Base-by-base conservation (phyloP, 1,140 invertebrate genomes). In the Bombus sylvicola region DNA sequence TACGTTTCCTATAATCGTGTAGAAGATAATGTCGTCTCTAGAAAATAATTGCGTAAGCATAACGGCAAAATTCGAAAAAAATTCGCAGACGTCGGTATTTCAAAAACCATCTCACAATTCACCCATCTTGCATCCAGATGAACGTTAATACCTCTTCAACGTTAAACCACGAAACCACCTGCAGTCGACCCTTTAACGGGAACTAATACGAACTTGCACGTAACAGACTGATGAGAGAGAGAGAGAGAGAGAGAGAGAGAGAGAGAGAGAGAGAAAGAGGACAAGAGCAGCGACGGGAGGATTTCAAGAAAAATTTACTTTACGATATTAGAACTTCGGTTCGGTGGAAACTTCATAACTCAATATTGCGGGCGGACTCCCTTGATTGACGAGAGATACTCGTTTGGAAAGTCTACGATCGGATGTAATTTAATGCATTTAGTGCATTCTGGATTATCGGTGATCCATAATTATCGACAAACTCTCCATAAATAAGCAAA, bases 301-400 rank as follows among this genome's bases (percentile, higher is more conserved):
- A 72, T 71, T 79, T 71, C 62, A 41, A 43, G 81, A 79, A 80
- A 85, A 85, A 85, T 79, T 43, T 62, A 80, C 22, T 72, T 62
- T 31, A 62, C 34, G 68, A 73, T 85, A 85, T 73, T 85, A 80
- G 31, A 64, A 80, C 25, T 72, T 53, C 25, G n/a, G 25, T 37
- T 47, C 18, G 1, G 13, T 25, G 2, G 31, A 80, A 80, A 80
- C 25, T 69, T 80, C 31, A 53, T 85, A 80, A 85, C 28, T 80
- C 47, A 68, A 31, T 62, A 80, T 72, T 80, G 73, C 34, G 74
- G 8, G n/a, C 13, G 37, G 53, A 53, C 64, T 37, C 28, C 10
- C 39, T 41, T 28, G 59, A 64, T 41, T 59, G n/a, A 78, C 39
- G 47, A 18, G 59, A 62, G 25, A 77, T 62, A n/a, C 25, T 41